Percentiles rank a stretch among this genome's conserved stretches.
These are phyloP conservation scores for Drosophila ohnishii DNA, from an alignment of 1,140 invertebrate genomes.

Conservation along the genomic window DNA sequence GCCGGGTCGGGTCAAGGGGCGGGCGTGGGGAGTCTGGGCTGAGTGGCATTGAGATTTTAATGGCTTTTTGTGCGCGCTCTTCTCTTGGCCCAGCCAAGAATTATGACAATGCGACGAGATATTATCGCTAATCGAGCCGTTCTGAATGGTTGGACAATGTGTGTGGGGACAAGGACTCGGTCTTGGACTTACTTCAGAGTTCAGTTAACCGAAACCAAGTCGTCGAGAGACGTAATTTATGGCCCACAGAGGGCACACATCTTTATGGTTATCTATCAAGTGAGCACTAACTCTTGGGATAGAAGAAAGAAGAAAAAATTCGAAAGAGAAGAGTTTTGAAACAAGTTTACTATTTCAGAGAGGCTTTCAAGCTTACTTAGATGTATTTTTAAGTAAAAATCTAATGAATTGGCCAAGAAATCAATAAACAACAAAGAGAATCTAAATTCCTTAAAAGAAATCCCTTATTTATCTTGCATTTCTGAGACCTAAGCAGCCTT, in stretches of 20 bases:
- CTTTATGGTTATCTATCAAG: conserved; percentile 41
- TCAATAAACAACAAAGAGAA: too few relatives aligned
- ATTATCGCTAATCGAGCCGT: conserved; percentile 73
- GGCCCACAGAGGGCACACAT: conserved; percentile 61
- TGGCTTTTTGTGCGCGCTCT: conserved; percentile 56
- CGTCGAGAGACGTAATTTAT: conserved; percentile 61
- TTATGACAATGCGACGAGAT: conserved; percentile 78
- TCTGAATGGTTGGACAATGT: conserved; percentile 25
- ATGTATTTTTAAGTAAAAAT: too few relatives aligned
- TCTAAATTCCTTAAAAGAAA: background rate
- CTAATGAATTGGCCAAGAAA: too few relatives aligned
- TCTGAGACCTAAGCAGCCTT: background rate
- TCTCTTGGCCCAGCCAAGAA: conserved; percentile 55
- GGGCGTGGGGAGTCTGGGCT: background rate
- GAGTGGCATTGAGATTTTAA: conserved; percentile 69
- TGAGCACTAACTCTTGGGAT: conserved; percentile 18
- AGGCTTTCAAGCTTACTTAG: too few relatives aligned
- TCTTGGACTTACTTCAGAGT: conserved; percentile 62
- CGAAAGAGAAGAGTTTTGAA: background rate
- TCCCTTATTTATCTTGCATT: background rate
- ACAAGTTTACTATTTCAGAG: too few relatives aligned
- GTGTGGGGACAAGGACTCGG: conserved; percentile 13
- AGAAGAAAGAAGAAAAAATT: background rate
- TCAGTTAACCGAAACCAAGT: conserved; percentile 72
- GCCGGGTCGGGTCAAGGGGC: conserved; percentile 11